Evolutionary conservation across 1,140 invertebrate genomes (phyloP).

Genomic region (Metopolophium dirhodum): DNA sequence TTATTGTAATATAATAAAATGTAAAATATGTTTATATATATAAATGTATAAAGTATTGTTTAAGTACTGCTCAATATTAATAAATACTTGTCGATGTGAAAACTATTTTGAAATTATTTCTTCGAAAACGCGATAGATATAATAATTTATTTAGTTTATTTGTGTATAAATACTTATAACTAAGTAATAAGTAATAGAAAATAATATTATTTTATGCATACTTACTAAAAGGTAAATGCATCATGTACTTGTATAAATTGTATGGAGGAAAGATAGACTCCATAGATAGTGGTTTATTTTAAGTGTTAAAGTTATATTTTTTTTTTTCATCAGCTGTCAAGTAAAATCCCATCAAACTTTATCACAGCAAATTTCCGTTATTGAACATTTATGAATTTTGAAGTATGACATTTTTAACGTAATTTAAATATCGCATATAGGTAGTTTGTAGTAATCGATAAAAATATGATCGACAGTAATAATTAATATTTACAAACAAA

Average conservation of each 20-base stretch:
- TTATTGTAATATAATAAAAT: too few relatives aligned
- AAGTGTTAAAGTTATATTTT: not conserved
- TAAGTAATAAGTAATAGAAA: not conserved
- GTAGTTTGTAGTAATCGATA: not conserved
- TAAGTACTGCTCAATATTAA: too few relatives aligned
- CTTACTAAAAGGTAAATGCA: not conserved
- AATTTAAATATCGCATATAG: not conserved
- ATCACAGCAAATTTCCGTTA: not conserved
- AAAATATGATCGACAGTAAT: not conserved
- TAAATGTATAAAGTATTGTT: too few relatives aligned
- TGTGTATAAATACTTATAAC: too few relatives aligned
- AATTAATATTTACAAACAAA: not conserved
- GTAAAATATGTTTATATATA: too few relatives aligned
- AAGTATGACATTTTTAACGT: not conserved
- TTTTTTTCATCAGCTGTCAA: not conserved
- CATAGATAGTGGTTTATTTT: not conserved
- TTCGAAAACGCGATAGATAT: too few relatives aligned
- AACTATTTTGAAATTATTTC: too few relatives aligned
- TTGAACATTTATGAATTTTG: not conserved
- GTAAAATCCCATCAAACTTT: not conserved
- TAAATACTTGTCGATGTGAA: too few relatives aligned
- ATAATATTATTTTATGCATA: too few relatives aligned
- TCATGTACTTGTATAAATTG: not conserved
- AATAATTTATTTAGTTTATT: too few relatives aligned
- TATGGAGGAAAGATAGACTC: not conserved